Evolutionary conservation across 1,140 invertebrate species (phyloP).

Genomic region (Caenorhabditis inopinata): DNA sequence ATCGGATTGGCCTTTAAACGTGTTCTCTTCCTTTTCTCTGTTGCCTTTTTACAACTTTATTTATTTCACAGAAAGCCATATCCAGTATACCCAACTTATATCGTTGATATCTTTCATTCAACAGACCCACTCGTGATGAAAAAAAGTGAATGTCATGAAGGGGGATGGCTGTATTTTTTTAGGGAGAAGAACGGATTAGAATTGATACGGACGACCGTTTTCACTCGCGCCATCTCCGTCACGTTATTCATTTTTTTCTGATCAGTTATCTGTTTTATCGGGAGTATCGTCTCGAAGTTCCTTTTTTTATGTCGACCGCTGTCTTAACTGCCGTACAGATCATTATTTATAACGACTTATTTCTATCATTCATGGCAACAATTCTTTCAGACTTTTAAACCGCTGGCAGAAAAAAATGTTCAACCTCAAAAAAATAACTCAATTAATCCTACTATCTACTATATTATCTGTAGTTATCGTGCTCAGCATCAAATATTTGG

Average conservation of each 20-base stretch:
- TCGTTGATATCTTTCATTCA: background rate
- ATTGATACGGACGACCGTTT: background rate
- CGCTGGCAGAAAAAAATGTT: background rate
- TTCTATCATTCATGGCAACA: background rate
- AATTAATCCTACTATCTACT: background rate
- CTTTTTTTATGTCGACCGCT: background rate
- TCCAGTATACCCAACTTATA: background rate
- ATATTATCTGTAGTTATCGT: background rate
- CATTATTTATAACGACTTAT: background rate
- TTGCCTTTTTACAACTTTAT: background rate
- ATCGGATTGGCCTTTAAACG: background rate
- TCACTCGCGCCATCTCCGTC: slow-evolving; percentile 7
- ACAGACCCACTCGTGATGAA: background rate
- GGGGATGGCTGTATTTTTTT: background rate
- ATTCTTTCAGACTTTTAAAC: no score
- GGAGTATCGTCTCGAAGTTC: slow-evolving; percentile 1
- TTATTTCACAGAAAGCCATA: background rate
- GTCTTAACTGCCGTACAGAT: background rate
- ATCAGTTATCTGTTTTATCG: slow-evolving; percentile 2
- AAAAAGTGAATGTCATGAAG: background rate
- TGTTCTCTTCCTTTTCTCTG: background rate
- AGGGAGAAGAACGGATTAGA: background rate
- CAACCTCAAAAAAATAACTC: background rate
- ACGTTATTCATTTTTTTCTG: background rate
- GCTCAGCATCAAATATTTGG: background rate